A percentile compares a stretch with the other conserved stretches of the same genome.
Evolutionary conservation across 2,113 vertebrate genomes (phyloP).

Genomic region (Lycaon pictus): DNA sequence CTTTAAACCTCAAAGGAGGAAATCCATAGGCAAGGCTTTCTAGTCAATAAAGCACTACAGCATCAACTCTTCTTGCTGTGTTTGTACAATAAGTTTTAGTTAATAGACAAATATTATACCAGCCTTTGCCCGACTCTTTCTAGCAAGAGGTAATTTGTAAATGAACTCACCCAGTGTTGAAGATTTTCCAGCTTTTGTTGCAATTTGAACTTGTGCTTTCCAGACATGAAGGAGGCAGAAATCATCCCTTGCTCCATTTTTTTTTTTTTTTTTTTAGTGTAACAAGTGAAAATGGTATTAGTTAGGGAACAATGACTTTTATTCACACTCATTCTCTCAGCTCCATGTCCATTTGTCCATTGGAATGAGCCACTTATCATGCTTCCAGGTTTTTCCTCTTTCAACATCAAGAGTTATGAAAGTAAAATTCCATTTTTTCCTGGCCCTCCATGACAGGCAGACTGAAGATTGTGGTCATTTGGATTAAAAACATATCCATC

Average conservation of each 20-base stretch:
- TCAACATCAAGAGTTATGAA: conserved; percentile 89
- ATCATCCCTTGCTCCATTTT: not conserved
- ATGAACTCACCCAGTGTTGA: not conserved
- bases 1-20: conserved; percentile 66
- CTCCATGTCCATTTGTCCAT: conserved; percentile 87
- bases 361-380: conserved; percentile 87
- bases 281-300: conserved; percentile 84
- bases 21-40: conserved; percentile 41
- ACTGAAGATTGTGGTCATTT: conserved; percentile 88
- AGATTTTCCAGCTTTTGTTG: conserved; percentile 3
- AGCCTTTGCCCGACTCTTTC: conserved; percentile 9
- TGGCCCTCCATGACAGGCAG: conserved; percentile 87
- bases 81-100: conserved; percentile 70
- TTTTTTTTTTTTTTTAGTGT: conserved; percentile 60
- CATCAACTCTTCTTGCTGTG: conserved; percentile 41
- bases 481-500: conserved; percentile 91
- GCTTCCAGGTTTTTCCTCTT: conserved; percentile 83
- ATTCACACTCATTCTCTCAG: conserved; percentile 77
- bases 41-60: not conserved
- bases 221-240: conserved; percentile 52
- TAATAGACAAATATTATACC: conserved; percentile 51
- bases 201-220: not conserved
- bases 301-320: conserved; percentile 84
- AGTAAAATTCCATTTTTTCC: conserved; percentile 86
- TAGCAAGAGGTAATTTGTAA: conserved; percentile 43